Evolutionary conservation across 2,888 invertebrate species (phyloP), one percentile per base, ranked within the genome.

Genomic region (Tetragonula carbonaria): DNA sequence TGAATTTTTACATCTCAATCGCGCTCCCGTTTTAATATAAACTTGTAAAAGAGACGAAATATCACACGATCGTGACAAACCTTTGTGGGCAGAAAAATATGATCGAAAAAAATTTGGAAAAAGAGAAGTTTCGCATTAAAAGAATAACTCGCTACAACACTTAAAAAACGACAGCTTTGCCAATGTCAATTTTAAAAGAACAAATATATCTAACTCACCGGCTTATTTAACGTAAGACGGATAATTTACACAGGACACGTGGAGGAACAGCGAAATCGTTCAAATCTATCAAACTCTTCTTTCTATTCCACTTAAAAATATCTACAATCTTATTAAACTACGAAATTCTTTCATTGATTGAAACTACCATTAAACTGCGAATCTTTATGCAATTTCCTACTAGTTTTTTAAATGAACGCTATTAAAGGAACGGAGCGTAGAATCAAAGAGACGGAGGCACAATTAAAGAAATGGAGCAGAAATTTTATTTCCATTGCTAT

Each of bases 171-270:
- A 45, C 6, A 5, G 50, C 8, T 23, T 14, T n/a, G 8, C 16
- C 14, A 21, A 8, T 65, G 3, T 16, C 6, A 66, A 33, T 8
- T 23, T 50, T n/a, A 1, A 4, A n/a, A 33, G 23, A 23, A 11
- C 8, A 45, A 11, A 71, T 59, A 45, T 4, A 8, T 1, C 28
- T 55, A n/a, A 5, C 11, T 67, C 11, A 23, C 16, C 45, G 57
- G 57, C 5, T 38, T 16, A 4, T 38, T 4, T n/a, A 0, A 3
- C 13, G 28, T 18, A 33, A 28, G 13, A 13, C 18, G 2, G 28
- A 28, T 33, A 33, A 72, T 59, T 11, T 59, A 21, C 16, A 6
- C 5, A 23, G n/a, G n/a, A 59, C 72, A 72, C 72, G 72, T 72
- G 11, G n/a, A 74, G 18, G 14, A 53, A 18, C 18, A 18, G 2